Evolutionary conservation across 2,113 vertebrate species (phyloP).

Genomic region (Serinus canaria): DNA sequence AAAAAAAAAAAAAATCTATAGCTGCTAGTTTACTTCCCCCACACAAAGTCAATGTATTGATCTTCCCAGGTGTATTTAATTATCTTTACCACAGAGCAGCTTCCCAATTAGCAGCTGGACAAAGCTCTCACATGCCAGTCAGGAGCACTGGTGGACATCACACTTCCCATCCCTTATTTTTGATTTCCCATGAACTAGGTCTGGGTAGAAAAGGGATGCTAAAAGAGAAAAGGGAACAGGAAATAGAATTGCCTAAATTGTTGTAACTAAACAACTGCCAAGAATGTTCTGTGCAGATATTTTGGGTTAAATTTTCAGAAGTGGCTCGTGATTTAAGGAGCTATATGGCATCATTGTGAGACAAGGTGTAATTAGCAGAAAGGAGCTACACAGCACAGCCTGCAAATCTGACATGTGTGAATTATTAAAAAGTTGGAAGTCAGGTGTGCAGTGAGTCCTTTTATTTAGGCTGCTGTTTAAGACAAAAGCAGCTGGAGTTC

Average conservation of each 20-base stretch:
- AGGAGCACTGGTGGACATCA: not conserved
- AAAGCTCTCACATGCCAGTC: not conserved
- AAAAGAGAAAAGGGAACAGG: not conserved
- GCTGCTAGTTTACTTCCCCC: not conserved
- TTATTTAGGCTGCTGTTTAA: not conserved
- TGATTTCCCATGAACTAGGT: not conserved
- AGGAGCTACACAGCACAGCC: not conserved
- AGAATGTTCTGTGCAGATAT: not conserved
- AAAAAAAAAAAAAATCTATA: not conserved
- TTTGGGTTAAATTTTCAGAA: not conserved
- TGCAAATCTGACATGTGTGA: not conserved
- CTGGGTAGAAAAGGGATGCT: not conserved
- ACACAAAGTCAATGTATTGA: not conserved
- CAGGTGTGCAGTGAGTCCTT: not conserved
- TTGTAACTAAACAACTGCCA: not conserved
- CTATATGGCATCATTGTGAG: not conserved
- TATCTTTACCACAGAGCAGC: not conserved
- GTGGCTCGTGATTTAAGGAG: not conserved
- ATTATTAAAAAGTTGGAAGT: not conserved
- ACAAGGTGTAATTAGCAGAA: not conserved
- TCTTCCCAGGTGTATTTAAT: not conserved
- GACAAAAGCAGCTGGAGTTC: slow-evolving; percentile 2
- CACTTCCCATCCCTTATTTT: not conserved
- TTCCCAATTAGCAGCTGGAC: not conserved
- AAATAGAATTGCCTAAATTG: not conserved